Evolutionary conservation across 2,888 invertebrate genomes (phyloP), one percentile per base, ranked within the genome.

Genomic region (Papilio gigon): DNA sequence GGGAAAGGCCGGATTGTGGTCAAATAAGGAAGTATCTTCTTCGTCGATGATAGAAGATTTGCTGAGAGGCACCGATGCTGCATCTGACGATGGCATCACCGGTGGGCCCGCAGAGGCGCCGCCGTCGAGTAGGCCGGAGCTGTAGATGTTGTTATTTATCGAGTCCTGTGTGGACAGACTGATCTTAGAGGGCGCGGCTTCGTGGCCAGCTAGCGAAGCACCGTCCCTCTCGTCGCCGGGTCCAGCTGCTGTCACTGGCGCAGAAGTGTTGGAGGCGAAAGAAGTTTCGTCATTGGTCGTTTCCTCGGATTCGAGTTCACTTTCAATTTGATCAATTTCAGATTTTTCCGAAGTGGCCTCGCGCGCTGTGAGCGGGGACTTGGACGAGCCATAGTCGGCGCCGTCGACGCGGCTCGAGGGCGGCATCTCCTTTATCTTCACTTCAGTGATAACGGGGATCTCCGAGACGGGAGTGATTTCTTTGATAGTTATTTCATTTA

Each of bases 381-480:
- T 90, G 0, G 90, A 89, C 2, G 88, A 88, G 4, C 88, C 84
- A 73, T 90, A 91, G 73, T 90, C 87, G 12, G 84, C 81, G 11
- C 85, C 85, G 69, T 91, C 90, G 65, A 85, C 83, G 66, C 84
- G 84, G 0, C 86, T 82, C 14, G 87, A 86, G 11, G 90, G 92
- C 27, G 89, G 76, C 37, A 92, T 87, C 76, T 92, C 90, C 75
- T 90, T 91, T 44, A 91, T 89, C 75, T 89, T 90, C 17, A 92
- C 88, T 44, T 89, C 89, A 20, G 89, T 89, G 66, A 88, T 86
- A 61, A 86, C 80, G 1, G 92, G 90, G 35, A 91, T 90, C 77
- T 90, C 90, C 1, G 92, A 89, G 3, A 90, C 93, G 0, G 93
- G 93, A 4, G 94, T 93, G 5, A 94, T 93, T 82, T 94, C 94